phyloP scores from a whole-genome alignment of 2,888 invertebrate genomes.

The Bombylius major region DNA sequence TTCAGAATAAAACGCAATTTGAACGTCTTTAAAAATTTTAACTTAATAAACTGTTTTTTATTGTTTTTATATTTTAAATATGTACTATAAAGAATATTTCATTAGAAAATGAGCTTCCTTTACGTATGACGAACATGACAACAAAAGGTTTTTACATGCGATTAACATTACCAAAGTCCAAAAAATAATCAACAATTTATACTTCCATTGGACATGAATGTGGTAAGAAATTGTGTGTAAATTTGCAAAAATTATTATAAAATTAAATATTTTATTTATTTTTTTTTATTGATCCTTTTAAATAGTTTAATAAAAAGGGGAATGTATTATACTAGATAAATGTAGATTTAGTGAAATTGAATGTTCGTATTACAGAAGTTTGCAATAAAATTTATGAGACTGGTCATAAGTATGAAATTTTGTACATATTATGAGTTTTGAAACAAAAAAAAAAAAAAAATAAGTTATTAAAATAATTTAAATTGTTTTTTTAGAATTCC shows the following conservation, averaged over 20 bases:
- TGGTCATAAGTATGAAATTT: too few relatives aligned
- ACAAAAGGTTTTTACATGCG: constrained; percentile 70
- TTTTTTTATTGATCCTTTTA: neutral
- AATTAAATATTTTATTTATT: too few relatives aligned
- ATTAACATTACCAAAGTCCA: constrained; percentile 43
- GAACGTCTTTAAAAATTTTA: too few relatives aligned
- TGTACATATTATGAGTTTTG: too few relatives aligned
- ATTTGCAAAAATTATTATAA: too few relatives aligned
- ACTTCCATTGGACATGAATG: constrained; percentile 43
- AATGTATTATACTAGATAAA: constrained; percentile 11
- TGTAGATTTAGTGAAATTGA: constrained; percentile 7
- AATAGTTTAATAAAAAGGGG: constrained; percentile 8
- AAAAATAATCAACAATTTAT: constrained; percentile 40
- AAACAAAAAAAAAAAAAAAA: too few relatives aligned
- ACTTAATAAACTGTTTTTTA: too few relatives aligned
- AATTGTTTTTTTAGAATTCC: constrained; percentile 59
- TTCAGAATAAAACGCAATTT: too few relatives aligned
- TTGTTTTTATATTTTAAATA: too few relatives aligned
- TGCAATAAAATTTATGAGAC: constrained; percentile 13
- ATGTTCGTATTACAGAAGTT: constrained; percentile 12
- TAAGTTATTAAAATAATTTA: too few relatives aligned
- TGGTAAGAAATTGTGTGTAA: too few relatives aligned
- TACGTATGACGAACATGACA: constrained; percentile 54
- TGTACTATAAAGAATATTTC: constrained; percentile 54
- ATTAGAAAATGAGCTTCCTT: constrained; percentile 48